These are phyloP conservation scores for Sycobia sp. DNA, from an alignment of 1,140 invertebrate genomes.

Conservation along the genomic window DNA sequence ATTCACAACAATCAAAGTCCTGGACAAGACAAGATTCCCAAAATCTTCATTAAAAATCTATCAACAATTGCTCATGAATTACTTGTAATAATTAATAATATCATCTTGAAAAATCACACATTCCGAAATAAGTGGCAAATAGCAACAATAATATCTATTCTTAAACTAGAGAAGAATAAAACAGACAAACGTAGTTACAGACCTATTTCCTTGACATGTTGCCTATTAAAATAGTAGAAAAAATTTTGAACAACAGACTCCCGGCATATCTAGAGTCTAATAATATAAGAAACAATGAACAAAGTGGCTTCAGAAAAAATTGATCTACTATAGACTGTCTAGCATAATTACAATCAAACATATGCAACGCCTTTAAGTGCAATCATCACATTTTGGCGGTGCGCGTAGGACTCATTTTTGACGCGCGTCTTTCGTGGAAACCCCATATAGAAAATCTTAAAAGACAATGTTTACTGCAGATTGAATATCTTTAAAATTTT, in stretches of 20 bases:
- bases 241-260: slow-evolving; percentile 37
- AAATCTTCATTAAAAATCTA: slow-evolving; percentile 31
- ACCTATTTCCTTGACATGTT: slow-evolving; percentile 46
- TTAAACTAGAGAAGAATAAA: slow-evolving; percentile 46
- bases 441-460: too few species aligned
- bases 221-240: slow-evolving; percentile 48
- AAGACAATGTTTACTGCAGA: too few species aligned
- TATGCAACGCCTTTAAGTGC: slow-evolving; percentile 33
- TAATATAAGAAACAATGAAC: slow-evolving; percentile 26
- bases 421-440: too few species aligned
- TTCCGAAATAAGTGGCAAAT: slow-evolving; percentile 45
- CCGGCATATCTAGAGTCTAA: slow-evolving; percentile 27
- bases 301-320: too few species aligned
- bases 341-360: slow-evolving; percentile 26
- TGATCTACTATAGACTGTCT: slow-evolving; percentile 36
- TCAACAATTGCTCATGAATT: slow-evolving; percentile 33
- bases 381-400: slow-evolving; percentile 34
- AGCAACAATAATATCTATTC: slow-evolving; percentile 43
- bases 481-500: too few species aligned
- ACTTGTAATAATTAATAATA: slow-evolving; percentile 37
- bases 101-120: slow-evolving; percentile 43
- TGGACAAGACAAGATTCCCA: slow-evolving; percentile 34
- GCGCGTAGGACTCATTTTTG: slow-evolving; percentile 38
- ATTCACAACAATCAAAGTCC: too few species aligned
- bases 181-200: slow-evolving; percentile 18